phyloP scores from a whole-genome alignment of 2,113 vertebrate species.

The Pipra filicauda region DNA sequence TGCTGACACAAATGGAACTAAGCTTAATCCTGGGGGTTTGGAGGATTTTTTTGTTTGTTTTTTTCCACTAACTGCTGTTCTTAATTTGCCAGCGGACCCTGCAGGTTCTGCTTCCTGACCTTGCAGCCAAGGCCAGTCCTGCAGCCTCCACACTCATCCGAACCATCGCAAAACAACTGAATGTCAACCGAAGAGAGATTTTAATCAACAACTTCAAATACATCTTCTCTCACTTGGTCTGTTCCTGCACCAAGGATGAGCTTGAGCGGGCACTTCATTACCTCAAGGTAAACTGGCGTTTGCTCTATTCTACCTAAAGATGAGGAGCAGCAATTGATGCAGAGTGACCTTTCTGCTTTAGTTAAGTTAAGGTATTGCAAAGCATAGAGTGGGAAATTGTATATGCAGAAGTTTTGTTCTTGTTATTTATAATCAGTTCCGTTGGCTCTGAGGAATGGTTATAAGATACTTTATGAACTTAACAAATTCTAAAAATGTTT shows the following conservation, averaged over 20 bases:
- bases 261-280: conserved; percentile 93
- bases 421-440: neutral
- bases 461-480: neutral
- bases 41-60: neutral
- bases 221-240: conserved; percentile 97
- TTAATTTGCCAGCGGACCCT: conserved; percentile 84
- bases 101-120: conserved; percentile 92
- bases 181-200: conserved; percentile 93
- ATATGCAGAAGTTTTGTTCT: neutral
- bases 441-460: neutral
- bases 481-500: neutral
- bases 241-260: conserved; percentile 96
- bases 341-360: neutral
- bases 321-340: neutral
- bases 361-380: neutral
- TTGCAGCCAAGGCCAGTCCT: conserved; percentile 93
- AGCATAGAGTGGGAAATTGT: neutral
- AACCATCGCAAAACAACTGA: conserved; percentile 93
- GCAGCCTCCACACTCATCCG: conserved; percentile 91
- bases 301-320: neutral
- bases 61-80: neutral
- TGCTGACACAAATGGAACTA: neutral
- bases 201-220: conserved; percentile 99
- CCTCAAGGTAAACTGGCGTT: conserved; percentile 83
- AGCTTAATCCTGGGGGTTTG: neutral